These are phyloP conservation scores for Ceratina australensis DNA, from an alignment of 1,140 invertebrate genomes.

Conservation along the genomic window DNA sequence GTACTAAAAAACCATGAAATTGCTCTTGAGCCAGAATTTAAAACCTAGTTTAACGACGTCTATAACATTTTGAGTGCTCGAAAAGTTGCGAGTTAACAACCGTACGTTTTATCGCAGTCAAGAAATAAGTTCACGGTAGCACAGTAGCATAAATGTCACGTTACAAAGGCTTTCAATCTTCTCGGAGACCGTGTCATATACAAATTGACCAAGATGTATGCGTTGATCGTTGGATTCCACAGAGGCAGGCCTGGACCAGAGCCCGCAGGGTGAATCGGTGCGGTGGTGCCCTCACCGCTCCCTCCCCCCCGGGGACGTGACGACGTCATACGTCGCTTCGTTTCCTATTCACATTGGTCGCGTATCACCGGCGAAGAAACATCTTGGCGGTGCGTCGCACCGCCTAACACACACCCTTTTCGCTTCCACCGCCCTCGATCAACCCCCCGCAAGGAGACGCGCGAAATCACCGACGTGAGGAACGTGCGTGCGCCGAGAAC, in stretches of 20 bases:
- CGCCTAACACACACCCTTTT: conserved; percentile 39
- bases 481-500: not conserved
- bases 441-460: not conserved
- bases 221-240: conserved; percentile 47
- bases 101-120: no score
- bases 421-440: conserved; percentile 20
- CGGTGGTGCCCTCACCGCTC: conserved; percentile 79
- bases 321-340: conserved; percentile 67
- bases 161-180: no score
- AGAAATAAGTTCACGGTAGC: no score
- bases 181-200: no score
- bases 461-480: no score
- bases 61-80: no score
- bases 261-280: conserved; percentile 80
- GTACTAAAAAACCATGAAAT: no score
- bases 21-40: no score
- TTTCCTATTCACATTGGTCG: conserved; percentile 66
- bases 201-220: conserved; percentile 11
- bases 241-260: conserved; percentile 81
- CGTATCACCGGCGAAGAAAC: conserved; percentile 53
- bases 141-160: no score
- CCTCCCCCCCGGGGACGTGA: conserved; percentile 65
- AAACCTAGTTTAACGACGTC: no score
- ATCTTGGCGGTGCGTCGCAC: conserved; percentile 42
- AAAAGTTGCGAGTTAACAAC: no score